These are phyloP conservation scores for Drosophila parabipectinata DNA, from an alignment of 1,140 invertebrate genomes.

Conservation along the genomic window DNA sequence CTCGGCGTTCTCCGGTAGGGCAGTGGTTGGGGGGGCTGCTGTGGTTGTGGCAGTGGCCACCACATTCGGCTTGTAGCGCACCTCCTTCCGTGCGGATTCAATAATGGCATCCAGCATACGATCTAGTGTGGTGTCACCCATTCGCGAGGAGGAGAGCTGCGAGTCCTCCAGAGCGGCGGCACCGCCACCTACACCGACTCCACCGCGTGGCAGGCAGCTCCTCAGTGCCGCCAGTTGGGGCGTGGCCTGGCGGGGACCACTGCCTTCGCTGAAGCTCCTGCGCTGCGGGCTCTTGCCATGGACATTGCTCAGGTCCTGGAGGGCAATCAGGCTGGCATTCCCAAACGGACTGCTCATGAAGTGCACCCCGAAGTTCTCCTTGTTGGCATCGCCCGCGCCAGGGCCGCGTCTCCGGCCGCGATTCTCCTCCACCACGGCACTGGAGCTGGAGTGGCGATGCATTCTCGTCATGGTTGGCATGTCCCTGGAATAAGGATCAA, in stretches of 20 bases:
- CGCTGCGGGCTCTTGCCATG: constrained; percentile 76
- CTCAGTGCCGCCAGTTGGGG: constrained; percentile 64
- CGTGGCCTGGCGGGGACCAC: constrained; percentile 66
- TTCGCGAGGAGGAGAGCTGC: constrained; percentile 76
- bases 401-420: constrained; percentile 43
- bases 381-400: constrained; percentile 58
- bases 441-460: constrained; percentile 77
- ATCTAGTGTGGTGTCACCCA: constrained; percentile 81
- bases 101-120: constrained; percentile 83
- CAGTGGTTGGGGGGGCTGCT: not conserved
- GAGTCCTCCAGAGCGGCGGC: constrained; percentile 60
- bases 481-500: constrained; percentile 23
- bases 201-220: constrained; percentile 31
- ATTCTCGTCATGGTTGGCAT: constrained; percentile 82
- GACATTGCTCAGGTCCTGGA: constrained; percentile 79
- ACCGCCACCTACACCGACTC: not conserved
- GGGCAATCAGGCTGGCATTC: constrained; percentile 73
- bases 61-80: constrained; percentile 44
- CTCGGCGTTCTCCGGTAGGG: constrained; percentile 31
- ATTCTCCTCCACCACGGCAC: constrained; percentile 55
- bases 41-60: not conserved
- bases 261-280: constrained; percentile 66
- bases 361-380: constrained; percentile 79
- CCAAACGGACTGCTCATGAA: constrained; percentile 79
- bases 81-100: constrained; percentile 78